Evolutionary conservation across 1,140 invertebrate species (phyloP), one percentile per base, ranked within the genome.

Genomic region (Pentalonia nigronervosa): DNA sequence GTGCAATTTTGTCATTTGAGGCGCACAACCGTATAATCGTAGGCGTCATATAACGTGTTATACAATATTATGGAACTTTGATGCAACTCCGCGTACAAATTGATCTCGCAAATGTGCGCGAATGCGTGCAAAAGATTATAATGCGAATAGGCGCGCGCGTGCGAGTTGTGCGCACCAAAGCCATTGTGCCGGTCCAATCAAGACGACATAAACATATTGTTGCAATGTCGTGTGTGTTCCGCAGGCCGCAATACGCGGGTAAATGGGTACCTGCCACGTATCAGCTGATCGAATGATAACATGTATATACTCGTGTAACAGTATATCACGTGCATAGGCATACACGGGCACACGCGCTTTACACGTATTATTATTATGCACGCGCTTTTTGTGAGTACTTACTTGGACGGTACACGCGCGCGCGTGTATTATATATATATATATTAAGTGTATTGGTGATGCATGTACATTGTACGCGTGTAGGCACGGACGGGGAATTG

Each of bases 141-240:
- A n/a, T 76, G 60, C 60, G 60, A 76, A 76, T n/a, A 76, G 60
- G 9, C 41, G 83, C 30, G 36, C 45, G 41, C n/a, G 84, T 47
- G 25, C 11, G 84, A 86, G 41, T 45, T 25, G 84, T 86, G 7
- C 17, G 41, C 45, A 7, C 60, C 84, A 47, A 86, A 86, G 84
- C 84, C 45, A 84, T 84, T 84, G 83, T 84, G 83, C 45, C 36
- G 83, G 83, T 84, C 83, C 83, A 86, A 86, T 86, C 84, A 86
- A 86, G 84, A 86, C 84, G 84, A 86, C 84, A 86, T 86, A 86
- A 86, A 86, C 84, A 86, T 76, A 76, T 76, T 76, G n/a, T 86
- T 86, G 84, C 47, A 47, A 86, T 86, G 84, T 86, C 84, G 84
- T 86, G 84, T 86, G 84, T 47, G 84, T 86, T 86, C 45, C 45